Percentiles rank a stretch among this genome's conserved stretches.
phyloP scores from a whole-genome alignment of 2,113 vertebrate genomes.

The Alethe castanea region DNA sequence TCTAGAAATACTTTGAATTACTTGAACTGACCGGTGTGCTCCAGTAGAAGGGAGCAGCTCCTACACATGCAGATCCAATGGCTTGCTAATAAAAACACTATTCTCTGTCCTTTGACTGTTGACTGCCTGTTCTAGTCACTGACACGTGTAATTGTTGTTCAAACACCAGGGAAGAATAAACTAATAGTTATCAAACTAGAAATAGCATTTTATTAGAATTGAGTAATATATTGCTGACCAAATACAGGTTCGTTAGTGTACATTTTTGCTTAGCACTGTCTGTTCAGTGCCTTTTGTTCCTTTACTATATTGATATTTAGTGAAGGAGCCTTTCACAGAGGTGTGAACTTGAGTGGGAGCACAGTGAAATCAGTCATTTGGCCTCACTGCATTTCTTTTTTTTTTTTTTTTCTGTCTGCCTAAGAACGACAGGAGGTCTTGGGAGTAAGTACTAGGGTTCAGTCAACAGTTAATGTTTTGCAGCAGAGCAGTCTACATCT shows the following conservation, averaged over 20 bases:
- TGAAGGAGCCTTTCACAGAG: not conserved
- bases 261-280: not conserved
- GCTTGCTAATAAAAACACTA: not conserved
- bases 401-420: not conserved
- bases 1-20: not conserved
- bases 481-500: not conserved
- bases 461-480: not conserved
- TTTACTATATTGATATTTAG: not conserved
- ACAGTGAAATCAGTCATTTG: not conserved
- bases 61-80: accelerated
- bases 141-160: not conserved
- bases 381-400: not conserved
- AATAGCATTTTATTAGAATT: constrained; percentile 29
- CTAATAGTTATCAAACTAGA: not conserved
- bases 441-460: not conserved
- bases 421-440: not conserved
- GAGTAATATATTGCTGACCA: not conserved
- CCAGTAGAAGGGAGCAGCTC: not conserved
- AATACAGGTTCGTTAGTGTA: not conserved
- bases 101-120: too few species aligned
- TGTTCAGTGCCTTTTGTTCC: not conserved
- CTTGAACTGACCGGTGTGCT: not conserved
- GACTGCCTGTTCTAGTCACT: not conserved
- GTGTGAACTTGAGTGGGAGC: not conserved
- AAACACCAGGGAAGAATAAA: not conserved